Conservation (phyloP, 2,797 vertebrate species). For the Holocentrus rufus region DNA sequence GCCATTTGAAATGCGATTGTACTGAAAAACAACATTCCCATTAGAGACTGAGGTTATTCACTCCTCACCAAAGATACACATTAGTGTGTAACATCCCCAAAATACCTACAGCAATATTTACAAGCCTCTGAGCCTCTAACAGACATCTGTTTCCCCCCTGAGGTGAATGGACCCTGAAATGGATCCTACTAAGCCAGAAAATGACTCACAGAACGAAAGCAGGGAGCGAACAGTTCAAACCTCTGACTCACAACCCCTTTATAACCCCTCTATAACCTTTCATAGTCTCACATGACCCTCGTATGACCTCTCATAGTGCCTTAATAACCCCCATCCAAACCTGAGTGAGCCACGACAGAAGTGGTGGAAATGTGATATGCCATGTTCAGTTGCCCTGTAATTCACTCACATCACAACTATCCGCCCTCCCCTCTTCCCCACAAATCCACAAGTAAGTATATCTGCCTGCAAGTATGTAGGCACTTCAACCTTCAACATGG, state of each 20-base stretch:
- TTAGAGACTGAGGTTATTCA: background rate
- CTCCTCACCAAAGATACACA: constrained; percentile 20
- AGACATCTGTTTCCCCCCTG: constrained; percentile 72
- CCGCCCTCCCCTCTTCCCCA: constrained; percentile 13
- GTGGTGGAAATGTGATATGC: constrained; percentile 68
- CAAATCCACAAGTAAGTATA: constrained; percentile 26
- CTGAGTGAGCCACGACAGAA: constrained; percentile 60
- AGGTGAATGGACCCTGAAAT: constrained; percentile 74
- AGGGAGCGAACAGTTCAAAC: constrained; percentile 65
- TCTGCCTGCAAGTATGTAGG: constrained; percentile 15
- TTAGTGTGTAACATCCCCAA: constrained; percentile 17
- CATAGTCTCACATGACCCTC: constrained; percentile 57
- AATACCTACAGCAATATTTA: constrained; percentile 57
- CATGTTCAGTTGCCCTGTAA: constrained; percentile 34
- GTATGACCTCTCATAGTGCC: constrained; percentile 57
- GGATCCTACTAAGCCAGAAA: constrained; percentile 72
- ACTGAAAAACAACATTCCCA: constrained; percentile 7
- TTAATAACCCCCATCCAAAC: constrained; percentile 62
- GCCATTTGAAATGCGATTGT: too few relatives aligned
- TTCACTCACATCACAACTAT: constrained; percentile 46
- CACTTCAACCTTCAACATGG: constrained; percentile 11
- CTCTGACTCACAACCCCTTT: constrained; percentile 63
- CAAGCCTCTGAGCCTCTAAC: constrained; percentile 49
- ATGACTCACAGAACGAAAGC: constrained; percentile 67
- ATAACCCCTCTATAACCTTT: constrained; percentile 65